A percentile compares a stretch with the other conserved stretches of the same genome.
These are phyloP conservation scores for Apotomis capreana DNA, from an alignment of 2,888 invertebrate species.

Conservation along the genomic window DNA sequence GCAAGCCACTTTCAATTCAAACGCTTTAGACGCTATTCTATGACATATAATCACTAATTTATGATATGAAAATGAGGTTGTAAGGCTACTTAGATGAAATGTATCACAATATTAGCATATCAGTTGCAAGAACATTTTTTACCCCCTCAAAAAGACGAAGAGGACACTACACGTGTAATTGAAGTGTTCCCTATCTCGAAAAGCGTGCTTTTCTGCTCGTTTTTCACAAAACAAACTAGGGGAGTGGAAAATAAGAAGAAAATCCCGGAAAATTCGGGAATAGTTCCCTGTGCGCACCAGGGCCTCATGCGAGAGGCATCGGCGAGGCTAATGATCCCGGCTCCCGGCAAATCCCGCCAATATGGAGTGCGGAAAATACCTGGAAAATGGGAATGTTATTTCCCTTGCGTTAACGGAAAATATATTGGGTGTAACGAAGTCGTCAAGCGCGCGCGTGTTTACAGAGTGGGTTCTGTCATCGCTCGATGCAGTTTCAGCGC, in stretches of 20 bases:
- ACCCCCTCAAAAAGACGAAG: constrained; percentile 21
- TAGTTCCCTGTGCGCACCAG: constrained; percentile 68
- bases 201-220: constrained; percentile 44
- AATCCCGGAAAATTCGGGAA: constrained; percentile 72
- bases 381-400: constrained; percentile 76
- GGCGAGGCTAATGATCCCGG: constrained; percentile 75
- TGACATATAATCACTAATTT: constrained; percentile 1
- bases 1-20: constrained; percentile 16
- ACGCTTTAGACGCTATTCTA: constrained; percentile 3
- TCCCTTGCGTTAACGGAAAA: constrained; percentile 53
- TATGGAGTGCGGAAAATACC: constrained; percentile 79
- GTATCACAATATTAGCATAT: background rate
- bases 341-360: constrained; percentile 77
- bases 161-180: constrained; percentile 30
- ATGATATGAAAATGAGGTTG: background rate
- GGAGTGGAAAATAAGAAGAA: constrained; percentile 59
- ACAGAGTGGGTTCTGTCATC: constrained; percentile 49
- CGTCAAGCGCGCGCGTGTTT: constrained; percentile 50
- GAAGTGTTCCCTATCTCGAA: constrained; percentile 18
- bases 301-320: constrained; percentile 65
- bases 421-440: constrained; percentile 57
- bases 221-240: constrained; percentile 53
- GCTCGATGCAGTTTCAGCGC: background rate
- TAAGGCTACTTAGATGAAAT: background rate
- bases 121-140: background rate